Evolutionary conservation across 2,888 invertebrate species (phyloP).

Genomic region (Unio delphinus): DNA sequence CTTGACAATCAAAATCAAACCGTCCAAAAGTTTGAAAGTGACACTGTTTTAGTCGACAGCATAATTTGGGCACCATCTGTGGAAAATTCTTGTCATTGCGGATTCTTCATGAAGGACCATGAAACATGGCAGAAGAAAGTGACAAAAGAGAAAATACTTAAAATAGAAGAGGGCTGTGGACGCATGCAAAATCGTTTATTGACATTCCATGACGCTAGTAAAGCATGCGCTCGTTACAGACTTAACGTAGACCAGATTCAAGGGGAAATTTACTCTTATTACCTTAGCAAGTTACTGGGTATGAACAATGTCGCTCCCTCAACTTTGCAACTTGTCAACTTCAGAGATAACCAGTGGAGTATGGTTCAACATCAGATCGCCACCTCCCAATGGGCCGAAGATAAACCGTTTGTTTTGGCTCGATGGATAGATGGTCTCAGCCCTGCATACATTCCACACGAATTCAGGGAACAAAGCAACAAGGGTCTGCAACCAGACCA

Average conservation of each 20-base stretch:
- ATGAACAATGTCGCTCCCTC: constrained; percentile 83
- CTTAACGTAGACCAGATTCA: constrained; percentile 93
- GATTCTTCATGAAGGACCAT: constrained; percentile 33
- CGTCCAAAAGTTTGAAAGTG: no score
- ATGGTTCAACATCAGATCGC: constrained; percentile 77
- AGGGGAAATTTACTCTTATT: constrained; percentile 90
- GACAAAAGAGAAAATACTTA: constrained; percentile 75
- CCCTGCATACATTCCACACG: constrained; percentile 84
- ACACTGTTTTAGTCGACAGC: no score
- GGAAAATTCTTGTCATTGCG: constrained; percentile 41
- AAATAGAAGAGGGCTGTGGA: constrained; percentile 86
- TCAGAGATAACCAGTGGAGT: constrained; percentile 71
- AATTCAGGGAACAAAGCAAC: constrained; percentile 78
- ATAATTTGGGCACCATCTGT: constrained; percentile 4
- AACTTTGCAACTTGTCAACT: constrained; percentile 78
- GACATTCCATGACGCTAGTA: constrained; percentile 83
- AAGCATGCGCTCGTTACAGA: constrained; percentile 87
- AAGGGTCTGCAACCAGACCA: no score
- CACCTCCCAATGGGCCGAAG: constrained; percentile 85
- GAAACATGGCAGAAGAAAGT: constrained; percentile 80
- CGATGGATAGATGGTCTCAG: constrained; percentile 80
- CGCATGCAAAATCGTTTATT: constrained; percentile 89
- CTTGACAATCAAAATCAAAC: no score
- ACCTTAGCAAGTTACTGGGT: constrained; percentile 82
- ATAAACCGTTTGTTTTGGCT: constrained; percentile 82